Evolutionary conservation across 2,113 vertebrate species (phyloP).

Genomic region (Sebastes schlegelii): DNA sequence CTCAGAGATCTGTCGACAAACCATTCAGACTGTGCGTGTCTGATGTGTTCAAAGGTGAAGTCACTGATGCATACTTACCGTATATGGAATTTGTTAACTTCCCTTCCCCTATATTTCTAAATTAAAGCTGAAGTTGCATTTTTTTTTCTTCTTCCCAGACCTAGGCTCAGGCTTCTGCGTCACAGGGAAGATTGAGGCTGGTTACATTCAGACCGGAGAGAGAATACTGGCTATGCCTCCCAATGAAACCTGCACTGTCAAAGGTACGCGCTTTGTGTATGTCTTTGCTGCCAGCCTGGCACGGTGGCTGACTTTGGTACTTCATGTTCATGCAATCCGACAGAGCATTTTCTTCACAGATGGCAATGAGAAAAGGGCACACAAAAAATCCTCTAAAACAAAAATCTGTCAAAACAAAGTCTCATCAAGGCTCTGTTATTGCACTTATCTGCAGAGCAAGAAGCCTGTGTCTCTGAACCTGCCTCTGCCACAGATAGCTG

Average conservation of each 20-base stretch:
- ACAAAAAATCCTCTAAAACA: background rate
- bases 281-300: background rate
- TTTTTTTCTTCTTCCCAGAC: constrained; percentile 85
- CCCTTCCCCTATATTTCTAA: background rate
- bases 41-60: constrained; percentile 97
- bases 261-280: constrained; percentile 84
- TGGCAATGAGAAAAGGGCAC: background rate
- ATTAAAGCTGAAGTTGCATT: constrained; percentile 17
- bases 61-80: background rate
- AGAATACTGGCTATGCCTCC: constrained; percentile 94
- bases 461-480: background rate
- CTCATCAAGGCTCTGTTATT: background rate
- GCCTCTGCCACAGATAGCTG: background rate
- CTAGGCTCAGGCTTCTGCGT: constrained; percentile 99
- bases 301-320: background rate
- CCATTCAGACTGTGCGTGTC: constrained; percentile 96
- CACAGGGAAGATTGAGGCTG: constrained; percentile 97
- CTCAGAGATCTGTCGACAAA: constrained; percentile 93
- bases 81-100: background rate
- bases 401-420: background rate
- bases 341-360: background rate
- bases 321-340: background rate
- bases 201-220: constrained; percentile 94
- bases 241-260: constrained; percentile 97
- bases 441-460: background rate